Evolutionary conservation across 2,113 vertebrate genomes (phyloP), one percentile per base, ranked within the genome.

Genomic region (Plotosus lineatus): DNA sequence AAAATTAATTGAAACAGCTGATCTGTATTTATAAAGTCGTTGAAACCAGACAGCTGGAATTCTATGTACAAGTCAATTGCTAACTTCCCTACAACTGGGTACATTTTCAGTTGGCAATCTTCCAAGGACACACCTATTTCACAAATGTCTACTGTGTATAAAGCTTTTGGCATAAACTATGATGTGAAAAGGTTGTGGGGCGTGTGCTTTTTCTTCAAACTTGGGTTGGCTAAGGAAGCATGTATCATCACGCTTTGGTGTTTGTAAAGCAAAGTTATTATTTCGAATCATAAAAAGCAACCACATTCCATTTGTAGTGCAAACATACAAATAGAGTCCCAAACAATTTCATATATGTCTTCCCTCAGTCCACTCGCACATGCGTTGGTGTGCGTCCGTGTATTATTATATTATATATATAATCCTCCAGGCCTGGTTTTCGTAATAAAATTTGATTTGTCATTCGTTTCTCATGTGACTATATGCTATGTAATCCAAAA

Each of bases 161-260:
- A 0, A 2, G 26, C 3, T 51, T 11, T 9, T 73, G 28, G 46
- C 69, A 33, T 33, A 73, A 51, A 73, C n/a, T 11, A 3, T 26
- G 23, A 28, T 73, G 19, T 51, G 19, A 14, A 51, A 51, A 3
- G 63, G 44, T 42, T 1, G 1, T 10, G 17, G 46, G 17, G 46
- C 23, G 46, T 23, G 69, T 72, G 44, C 21, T 19, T 9, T 72
- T 72, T 21, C 26, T 21, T 51, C 17, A 51, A 46, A 46, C 28
- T 19, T 69, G 2, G 44, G 31, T 3, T 78, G 75, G 65, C 56
- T 19, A 10, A n/a, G 14, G 55, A 77, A 81, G 69, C 31, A 33
- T 36, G 44, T 77, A 36, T 69, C 69, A 51, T 51, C 48, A 73
- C 5, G 17, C 69, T 73, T 33, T 48, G 15, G 68, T 71, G 68